phyloP scores from a whole-genome alignment of 37 sponge, comb jelly and placozoan species.

The Mnemiopsis leidyi region DNA sequence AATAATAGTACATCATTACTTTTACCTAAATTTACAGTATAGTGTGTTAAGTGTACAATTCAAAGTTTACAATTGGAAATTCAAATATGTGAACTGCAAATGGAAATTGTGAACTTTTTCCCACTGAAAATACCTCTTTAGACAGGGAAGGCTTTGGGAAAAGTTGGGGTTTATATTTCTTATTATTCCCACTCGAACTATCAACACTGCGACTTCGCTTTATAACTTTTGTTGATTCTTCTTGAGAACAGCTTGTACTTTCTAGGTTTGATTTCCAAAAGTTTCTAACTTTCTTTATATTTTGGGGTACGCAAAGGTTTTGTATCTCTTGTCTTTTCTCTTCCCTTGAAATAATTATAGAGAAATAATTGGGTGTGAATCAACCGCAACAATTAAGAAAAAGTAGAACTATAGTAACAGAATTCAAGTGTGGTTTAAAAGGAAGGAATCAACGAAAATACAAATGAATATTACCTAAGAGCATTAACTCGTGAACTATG shows the following conservation, averaged over 20 bases:
- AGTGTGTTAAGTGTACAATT: too few relatives aligned
- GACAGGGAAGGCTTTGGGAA: neutral
- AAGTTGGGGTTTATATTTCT: neutral
- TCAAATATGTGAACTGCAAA: too few relatives aligned
- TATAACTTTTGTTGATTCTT: neutral
- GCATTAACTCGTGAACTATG: constrained; percentile 31
- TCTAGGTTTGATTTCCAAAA: constrained; percentile 34
- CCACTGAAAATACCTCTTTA: too few relatives aligned
- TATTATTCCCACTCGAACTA: neutral
- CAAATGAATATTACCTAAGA: constrained; percentile 29
- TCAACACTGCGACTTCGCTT: neutral
- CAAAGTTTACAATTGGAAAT: too few relatives aligned
- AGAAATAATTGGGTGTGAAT: neutral
- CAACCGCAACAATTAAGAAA: neutral
- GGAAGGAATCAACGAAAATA: too few relatives aligned
- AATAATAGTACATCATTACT: too few relatives aligned
- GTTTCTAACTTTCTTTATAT: constrained; percentile 31
- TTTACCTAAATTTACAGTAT: too few relatives aligned
- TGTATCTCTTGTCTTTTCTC: constrained; percentile 49
- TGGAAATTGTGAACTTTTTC: too few relatives aligned
- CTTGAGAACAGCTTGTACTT: neutral
- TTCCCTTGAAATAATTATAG: neutral
- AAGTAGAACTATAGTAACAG: too few relatives aligned
- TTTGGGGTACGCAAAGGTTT: neutral
- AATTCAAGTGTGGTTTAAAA: too few relatives aligned